Base-by-base conservation (phyloP, 1,140 invertebrate genomes). In the Centruroides sculpturatus region DNA sequence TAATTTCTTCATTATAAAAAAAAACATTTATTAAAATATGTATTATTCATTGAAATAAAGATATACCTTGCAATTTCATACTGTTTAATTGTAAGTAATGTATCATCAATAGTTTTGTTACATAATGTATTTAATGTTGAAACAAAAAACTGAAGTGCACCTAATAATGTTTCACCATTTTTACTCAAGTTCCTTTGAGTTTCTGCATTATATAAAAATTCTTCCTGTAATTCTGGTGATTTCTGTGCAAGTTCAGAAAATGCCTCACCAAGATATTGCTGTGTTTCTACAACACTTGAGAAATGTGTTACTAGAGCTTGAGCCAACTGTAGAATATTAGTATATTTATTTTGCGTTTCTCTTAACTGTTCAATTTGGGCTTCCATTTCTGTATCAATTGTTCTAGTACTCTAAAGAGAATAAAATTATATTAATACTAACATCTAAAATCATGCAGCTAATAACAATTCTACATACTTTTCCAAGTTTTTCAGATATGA, bases 101-200 rank as follows among this genome's bases (percentile, higher is more conserved):
- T 95, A 73, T 97, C 93, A 75, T 96, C 92, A 71, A 98, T 97
- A 36, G 92, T 96, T 78, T 95, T 95, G 75, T 93, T 89, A 74
- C 90, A 92, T 67, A 98, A 78, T 48, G 94, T 98, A 74, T 91
- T 91, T 10, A 98, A 85, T 53, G 90, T 92, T 55, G 89, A 93
- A 68, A 90, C 90, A 77, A 98, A 97, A 77, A 95, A 96, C 76
- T 95, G 92, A 65, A 98, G 80, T 61, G 92, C 92, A 64, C 85
- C 85, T 41, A 69, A 48, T 53, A 98, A 76, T 62, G 87, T 84
- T 77, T 97, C 92, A 23, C 92, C 92, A 76, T 97, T 95, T 77
- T 92, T 92, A 41, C 88, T 89, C 48, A 97, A 77, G 71, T 87
- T 89, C 71, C 89, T 80, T 77, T 97, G 92, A 41, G 92, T 94